These are phyloP conservation scores for Addax nasomaculatus DNA, from an alignment of 2,113 vertebrate genomes.

Conservation along the genomic window DNA sequence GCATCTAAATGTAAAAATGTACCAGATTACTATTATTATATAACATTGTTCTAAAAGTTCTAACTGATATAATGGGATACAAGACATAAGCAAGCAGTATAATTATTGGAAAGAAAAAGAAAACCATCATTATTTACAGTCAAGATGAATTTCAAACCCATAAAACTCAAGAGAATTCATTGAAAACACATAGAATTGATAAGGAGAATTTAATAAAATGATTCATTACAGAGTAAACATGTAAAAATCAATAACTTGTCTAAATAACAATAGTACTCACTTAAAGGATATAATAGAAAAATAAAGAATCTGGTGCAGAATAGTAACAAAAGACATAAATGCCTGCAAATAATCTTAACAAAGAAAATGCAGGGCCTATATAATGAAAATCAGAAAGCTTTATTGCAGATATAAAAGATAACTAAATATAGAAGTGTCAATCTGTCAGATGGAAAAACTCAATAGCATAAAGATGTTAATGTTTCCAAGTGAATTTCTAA, in stretches of 20 bases:
- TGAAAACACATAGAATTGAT: not conserved
- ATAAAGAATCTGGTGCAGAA: not conserved
- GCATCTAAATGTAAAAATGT: not conserved
- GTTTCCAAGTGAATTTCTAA: slow-evolving; percentile 19
- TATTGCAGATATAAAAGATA: not conserved
- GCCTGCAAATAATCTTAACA: not conserved
- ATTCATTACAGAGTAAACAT: not conserved
- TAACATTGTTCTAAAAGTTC: slow-evolving; percentile 21
- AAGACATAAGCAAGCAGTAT: not conserved
- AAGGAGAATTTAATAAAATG: not conserved
- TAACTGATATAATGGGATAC: not conserved
- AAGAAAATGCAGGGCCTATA: not conserved
- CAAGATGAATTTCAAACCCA: not conserved
- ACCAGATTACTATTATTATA: not conserved
- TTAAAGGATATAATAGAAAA: slow-evolving; percentile 1
- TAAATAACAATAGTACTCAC: not conserved
- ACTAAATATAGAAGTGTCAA: slow-evolving; percentile 5
- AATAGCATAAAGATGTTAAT: not conserved
- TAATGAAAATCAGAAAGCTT: not conserved
- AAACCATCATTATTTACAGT: not conserved
- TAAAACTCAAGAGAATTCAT: not conserved
- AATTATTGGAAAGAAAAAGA: slow-evolving; percentile 1
- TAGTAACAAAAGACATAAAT: not conserved
- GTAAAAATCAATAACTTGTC: slow-evolving; percentile 28
- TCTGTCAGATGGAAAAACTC: slow-evolving; percentile 7